phyloP scores from a whole-genome alignment of 2,888 invertebrate species.

The Pegoplata infirma region DNA sequence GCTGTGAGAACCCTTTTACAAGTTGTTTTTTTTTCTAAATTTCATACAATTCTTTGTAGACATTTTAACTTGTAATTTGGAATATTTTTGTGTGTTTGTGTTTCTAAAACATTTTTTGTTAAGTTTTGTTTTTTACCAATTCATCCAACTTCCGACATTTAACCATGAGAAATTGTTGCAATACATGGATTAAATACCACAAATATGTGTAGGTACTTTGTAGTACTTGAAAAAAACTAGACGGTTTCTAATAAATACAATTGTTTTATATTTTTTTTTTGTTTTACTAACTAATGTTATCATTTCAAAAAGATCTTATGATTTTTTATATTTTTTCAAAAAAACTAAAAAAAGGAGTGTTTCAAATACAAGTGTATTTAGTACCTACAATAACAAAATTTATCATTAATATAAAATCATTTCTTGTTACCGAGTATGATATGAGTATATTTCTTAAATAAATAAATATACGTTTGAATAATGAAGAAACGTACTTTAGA shows the following conservation, averaged over 20 bases:
- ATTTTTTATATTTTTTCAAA: conserved; percentile 8
- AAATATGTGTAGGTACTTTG: not conserved
- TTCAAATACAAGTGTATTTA: conserved; percentile 14
- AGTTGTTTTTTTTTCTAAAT: not conserved
- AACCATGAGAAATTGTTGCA: conserved; percentile 53
- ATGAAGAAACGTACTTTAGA: no score
- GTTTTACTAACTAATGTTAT: conserved; percentile 21
- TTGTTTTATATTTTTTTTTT: not conserved
- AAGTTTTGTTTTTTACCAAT: conserved; percentile 32
- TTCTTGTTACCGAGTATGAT: not conserved
- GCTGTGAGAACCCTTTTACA: not conserved
- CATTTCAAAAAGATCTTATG: conserved; percentile 24
- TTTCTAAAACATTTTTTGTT: no score
- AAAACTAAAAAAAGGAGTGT: conserved; percentile 26
- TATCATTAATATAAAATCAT: conserved; percentile 35
- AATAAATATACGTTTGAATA: no score
- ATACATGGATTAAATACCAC: conserved; percentile 30
- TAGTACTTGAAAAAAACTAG: not conserved
- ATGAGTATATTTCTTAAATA: no score
- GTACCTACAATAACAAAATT: not conserved
- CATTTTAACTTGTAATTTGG: conserved; percentile 3
- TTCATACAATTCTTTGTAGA: not conserved
- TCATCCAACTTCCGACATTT: conserved; percentile 54
- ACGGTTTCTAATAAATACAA: not conserved
- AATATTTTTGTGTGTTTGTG: not conserved